phyloP scores from a whole-genome alignment of 1,140 invertebrate genomes.

The Drosophila chauvacae region DNA sequence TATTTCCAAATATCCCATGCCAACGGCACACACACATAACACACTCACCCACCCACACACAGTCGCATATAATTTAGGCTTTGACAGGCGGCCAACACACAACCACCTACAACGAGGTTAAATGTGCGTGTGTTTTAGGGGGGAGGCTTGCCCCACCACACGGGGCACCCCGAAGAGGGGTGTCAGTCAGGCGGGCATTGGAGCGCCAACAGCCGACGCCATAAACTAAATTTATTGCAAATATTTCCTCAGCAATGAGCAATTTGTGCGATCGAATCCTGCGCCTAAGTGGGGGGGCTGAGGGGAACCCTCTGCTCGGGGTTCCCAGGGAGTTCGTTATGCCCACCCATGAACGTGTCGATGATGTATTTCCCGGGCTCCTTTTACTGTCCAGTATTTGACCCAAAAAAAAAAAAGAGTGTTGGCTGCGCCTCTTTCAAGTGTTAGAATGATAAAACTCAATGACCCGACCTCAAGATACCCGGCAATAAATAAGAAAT shows the following conservation, averaged over 20 bases:
- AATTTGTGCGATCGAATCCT: conserved; percentile 82
- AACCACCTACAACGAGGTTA: conserved; percentile 49
- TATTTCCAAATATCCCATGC: conserved; percentile 69
- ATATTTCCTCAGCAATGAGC: conserved; percentile 84
- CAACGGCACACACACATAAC: background rate
- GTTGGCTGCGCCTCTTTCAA: conserved; percentile 1
- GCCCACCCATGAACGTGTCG: conserved; percentile 68
- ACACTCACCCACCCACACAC: conserved; percentile 38
- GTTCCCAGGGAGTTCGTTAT: conserved; percentile 49
- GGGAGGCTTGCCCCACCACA: background rate
- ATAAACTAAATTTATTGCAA: conserved; percentile 84
- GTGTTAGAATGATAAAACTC: background rate
- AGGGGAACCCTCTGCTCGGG: background rate
- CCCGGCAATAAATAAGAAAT: background rate
- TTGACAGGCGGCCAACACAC: conserved; percentile 65
- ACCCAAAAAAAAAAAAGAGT: conserved; percentile 35
- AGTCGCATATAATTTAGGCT: conserved; percentile 80
- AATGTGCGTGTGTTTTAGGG: conserved; percentile 30
- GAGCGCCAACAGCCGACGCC: conserved; percentile 70
- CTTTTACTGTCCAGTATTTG: conserved; percentile 42
- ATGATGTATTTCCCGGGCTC: conserved; percentile 68
- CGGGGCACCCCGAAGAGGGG: conserved; percentile 1
- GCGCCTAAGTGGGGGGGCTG: conserved; percentile 17
- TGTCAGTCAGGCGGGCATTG: conserved; percentile 70
- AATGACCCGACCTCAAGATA: background rate